These are phyloP conservation scores for Schizothorax lantsangensis DNA, from an alignment of 2,797 vertebrate genomes.

Conservation along the genomic window DNA sequence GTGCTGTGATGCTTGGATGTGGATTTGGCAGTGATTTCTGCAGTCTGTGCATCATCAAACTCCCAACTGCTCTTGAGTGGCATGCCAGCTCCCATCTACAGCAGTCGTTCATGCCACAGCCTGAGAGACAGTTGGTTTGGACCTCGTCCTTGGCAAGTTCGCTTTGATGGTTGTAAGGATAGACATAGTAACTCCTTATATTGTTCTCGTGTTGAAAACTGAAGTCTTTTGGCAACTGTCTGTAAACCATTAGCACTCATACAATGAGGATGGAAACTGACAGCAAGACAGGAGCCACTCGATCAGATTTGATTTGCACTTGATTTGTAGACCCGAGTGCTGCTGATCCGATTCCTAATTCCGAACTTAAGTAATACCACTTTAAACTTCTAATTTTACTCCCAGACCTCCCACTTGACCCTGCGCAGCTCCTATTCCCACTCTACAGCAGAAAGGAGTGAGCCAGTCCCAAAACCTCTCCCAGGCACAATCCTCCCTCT, in stretches of 20 bases:
- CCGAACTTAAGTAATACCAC: conserved; percentile 51
- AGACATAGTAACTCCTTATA: conserved; percentile 47
- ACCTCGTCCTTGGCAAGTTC: conserved; percentile 52
- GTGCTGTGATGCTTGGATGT: conserved; percentile 79
- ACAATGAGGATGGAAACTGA: conserved; percentile 31
- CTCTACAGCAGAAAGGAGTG: conserved; percentile 66
- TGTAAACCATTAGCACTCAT: conserved; percentile 35
- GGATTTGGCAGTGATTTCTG: conserved; percentile 71
- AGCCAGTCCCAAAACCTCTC: conserved; percentile 61
- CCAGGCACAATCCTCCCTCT: conserved; percentile 63
- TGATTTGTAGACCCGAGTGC: conserved; percentile 33
- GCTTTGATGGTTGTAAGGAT: conserved; percentile 45
- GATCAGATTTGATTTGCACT: conserved; percentile 40
- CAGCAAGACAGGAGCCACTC: conserved; percentile 34
- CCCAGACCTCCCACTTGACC: conserved; percentile 70
- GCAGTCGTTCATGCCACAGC: conserved; percentile 66
- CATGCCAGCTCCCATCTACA: conserved; percentile 72
- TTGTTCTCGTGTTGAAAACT: conserved; percentile 39
- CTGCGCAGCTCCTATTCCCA: conserved; percentile 67
- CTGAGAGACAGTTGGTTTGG: conserved; percentile 67
- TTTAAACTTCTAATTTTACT: conserved; percentile 68
- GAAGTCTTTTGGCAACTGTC: conserved; percentile 36
- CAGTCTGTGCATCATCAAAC: conserved; percentile 65
- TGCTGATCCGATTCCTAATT: conserved; percentile 57
- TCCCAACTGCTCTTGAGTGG: conserved; percentile 79